Evolutionary conservation across 2,797 vertebrate genomes (phyloP).

Genomic region (Tiaroga cobitis): DNA sequence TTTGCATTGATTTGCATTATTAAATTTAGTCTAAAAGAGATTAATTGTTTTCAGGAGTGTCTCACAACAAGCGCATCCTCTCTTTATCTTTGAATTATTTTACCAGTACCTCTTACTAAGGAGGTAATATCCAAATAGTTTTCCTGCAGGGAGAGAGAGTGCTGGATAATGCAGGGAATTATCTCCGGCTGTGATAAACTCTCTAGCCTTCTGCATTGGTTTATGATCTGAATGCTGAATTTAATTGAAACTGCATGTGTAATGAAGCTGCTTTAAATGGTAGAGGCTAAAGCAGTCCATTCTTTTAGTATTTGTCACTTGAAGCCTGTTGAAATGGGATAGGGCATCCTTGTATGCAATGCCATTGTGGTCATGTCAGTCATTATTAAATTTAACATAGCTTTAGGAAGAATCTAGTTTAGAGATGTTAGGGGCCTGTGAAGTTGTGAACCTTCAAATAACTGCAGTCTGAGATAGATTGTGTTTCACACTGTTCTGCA

Average conservation of each 20-base stretch:
- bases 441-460: background rate
- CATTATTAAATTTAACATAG: constrained; percentile 34
- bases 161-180: background rate
- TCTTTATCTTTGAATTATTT: background rate
- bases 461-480: constrained; percentile 14
- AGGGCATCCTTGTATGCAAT: background rate
- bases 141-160: background rate
- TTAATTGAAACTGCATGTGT: constrained; percentile 39
- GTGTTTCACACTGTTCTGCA: background rate
- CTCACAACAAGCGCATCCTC: background rate
- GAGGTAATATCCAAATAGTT: background rate
- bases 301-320: constrained; percentile 19
- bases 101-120: background rate
- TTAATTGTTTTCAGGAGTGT: background rate
- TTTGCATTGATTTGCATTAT: background rate
- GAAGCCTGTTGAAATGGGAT: constrained; percentile 17
- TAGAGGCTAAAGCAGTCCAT: background rate
- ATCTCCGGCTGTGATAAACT: constrained; percentile 15
- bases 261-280: constrained; percentile 33
- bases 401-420: constrained; percentile 21
- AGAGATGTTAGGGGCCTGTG: background rate
- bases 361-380: background rate
- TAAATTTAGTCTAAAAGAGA: background rate
- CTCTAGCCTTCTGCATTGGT: constrained; percentile 2
- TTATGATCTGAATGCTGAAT: constrained; percentile 26